These are phyloP conservation scores for Catamblyrhynchus diadema DNA, from an alignment of 2,797 vertebrate species.

Conservation along the genomic window DNA sequence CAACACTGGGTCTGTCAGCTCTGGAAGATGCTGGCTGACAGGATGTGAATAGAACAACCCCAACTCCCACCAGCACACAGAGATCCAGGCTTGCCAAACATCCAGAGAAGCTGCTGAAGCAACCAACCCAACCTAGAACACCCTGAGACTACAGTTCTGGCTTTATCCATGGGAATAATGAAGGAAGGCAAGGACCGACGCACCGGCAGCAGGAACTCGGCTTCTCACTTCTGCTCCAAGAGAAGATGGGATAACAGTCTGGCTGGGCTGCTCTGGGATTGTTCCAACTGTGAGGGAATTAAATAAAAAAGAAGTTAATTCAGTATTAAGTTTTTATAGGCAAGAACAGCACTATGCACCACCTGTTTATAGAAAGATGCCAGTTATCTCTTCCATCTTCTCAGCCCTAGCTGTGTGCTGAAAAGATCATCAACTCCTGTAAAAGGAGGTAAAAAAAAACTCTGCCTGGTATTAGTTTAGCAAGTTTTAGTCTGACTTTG, in stretches of 20 bases:
- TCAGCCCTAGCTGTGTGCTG: not conserved
- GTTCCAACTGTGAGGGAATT: slow-evolving; percentile 78
- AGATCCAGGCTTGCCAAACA: not conserved
- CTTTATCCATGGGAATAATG: not conserved
- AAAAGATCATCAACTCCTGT: not conserved
- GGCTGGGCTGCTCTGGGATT: slow-evolving; percentile 81
- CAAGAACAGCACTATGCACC: not conserved
- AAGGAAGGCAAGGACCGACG: not conserved
- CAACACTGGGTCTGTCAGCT: not conserved
- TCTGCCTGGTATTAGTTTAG: not conserved
- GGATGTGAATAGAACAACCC: not conserved
- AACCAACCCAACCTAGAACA: not conserved
- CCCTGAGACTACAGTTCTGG: not conserved
- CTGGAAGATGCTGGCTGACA: not conserved
- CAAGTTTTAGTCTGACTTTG: not conserved
- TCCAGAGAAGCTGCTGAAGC: not conserved
- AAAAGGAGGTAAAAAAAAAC: not conserved
- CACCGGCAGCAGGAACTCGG: slow-evolving; percentile 69
- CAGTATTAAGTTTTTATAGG: not conserved
- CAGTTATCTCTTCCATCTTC: not conserved
- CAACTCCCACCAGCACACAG: not conserved
- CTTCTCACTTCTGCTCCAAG: slow-evolving; percentile 71
- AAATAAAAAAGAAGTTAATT: not conserved
- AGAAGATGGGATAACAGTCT: slow-evolving; percentile 70
- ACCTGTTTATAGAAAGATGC: not conserved